Evolutionary conservation across 2,797 vertebrate species (phyloP).

Genomic region (Serranus cabrilla): DNA sequence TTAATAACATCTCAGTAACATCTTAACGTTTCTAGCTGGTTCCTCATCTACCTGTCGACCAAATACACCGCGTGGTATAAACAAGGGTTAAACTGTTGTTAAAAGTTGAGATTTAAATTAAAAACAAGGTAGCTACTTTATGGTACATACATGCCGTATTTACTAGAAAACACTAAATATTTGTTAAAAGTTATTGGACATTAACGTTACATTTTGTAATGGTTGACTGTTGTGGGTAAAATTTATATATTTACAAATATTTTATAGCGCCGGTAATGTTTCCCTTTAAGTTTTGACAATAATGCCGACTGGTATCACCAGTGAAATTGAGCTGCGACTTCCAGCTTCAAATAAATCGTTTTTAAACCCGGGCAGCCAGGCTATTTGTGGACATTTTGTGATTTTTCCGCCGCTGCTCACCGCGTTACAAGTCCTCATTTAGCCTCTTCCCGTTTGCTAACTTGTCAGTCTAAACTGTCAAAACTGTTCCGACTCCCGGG

Average conservation of each 20-base stretch:
- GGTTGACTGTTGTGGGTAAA: too few species aligned
- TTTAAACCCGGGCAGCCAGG: neutral
- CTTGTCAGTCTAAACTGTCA: conserved; percentile 32
- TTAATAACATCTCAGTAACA: neutral
- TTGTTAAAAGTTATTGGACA: neutral
- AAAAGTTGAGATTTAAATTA: conserved; percentile 5
- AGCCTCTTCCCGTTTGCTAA: conserved; percentile 15
- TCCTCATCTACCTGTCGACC: neutral
- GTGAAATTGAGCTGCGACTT: neutral
- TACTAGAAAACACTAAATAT: neutral
- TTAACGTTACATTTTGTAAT: neutral
- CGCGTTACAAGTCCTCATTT: neutral
- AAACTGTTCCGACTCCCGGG: conserved; percentile 8
- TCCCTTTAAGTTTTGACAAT: neutral
- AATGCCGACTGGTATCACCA: too few species aligned
- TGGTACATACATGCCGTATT: neutral
- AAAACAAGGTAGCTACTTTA: too few species aligned
- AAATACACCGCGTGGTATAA: neutral
- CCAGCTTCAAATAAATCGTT: rapidly evolving
- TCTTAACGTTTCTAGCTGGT: neutral
- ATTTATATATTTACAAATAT: neutral
- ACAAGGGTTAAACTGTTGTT: neutral
- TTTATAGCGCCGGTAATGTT: neutral
- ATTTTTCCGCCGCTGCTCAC: too few species aligned
- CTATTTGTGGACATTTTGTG: neutral